These are phyloP conservation scores for Drosophila athabasca DNA, from an alignment of 1,140 invertebrate species.

Conservation along the genomic window DNA sequence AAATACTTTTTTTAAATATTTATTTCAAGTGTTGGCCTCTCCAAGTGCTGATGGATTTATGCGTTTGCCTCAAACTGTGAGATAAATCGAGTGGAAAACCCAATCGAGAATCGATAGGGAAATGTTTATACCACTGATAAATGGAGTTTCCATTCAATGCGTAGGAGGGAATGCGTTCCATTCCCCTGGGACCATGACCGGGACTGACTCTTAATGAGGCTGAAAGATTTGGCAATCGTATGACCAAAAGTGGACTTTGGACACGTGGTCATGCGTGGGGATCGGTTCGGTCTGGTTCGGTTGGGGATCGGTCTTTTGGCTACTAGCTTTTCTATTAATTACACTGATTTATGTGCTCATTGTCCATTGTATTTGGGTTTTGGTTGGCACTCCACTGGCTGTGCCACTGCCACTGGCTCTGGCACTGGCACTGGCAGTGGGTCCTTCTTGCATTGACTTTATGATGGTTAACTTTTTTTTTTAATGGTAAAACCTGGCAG, in stretches of 20 bases:
- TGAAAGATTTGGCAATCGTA: constrained; percentile 42
- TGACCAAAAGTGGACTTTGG: constrained; percentile 26
- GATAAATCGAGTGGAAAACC: constrained; percentile 71
- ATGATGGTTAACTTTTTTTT: constrained; percentile 59
- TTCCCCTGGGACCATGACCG: background rate
- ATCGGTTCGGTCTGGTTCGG: constrained; percentile 9
- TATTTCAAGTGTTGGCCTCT: constrained; percentile 58
- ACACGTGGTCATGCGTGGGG: constrained; percentile 45
- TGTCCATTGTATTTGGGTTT: constrained; percentile 72
- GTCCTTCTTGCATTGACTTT: constrained; percentile 27
- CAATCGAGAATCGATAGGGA: constrained; percentile 49
- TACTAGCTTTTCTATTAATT: constrained; percentile 78
- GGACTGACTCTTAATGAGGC: constrained; percentile 32
- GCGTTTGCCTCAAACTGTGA: constrained; percentile 82
- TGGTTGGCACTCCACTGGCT: constrained; percentile 14
- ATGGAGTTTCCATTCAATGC: constrained; percentile 32
- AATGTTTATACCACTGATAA: constrained; percentile 63
- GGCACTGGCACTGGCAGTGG: background rate
- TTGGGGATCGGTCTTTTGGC: constrained; percentile 47
- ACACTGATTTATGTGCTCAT: constrained; percentile 82
- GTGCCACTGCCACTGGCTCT: constrained; percentile 8
- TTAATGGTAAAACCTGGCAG: constrained; percentile 37
- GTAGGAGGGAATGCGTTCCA: constrained; percentile 1
- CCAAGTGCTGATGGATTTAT: constrained; percentile 75
- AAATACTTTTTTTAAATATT: constrained; percentile 70